These are phyloP conservation scores for Lepidurus arcticus DNA, from an alignment of 1,140 invertebrate genomes.

Conservation along the genomic window DNA sequence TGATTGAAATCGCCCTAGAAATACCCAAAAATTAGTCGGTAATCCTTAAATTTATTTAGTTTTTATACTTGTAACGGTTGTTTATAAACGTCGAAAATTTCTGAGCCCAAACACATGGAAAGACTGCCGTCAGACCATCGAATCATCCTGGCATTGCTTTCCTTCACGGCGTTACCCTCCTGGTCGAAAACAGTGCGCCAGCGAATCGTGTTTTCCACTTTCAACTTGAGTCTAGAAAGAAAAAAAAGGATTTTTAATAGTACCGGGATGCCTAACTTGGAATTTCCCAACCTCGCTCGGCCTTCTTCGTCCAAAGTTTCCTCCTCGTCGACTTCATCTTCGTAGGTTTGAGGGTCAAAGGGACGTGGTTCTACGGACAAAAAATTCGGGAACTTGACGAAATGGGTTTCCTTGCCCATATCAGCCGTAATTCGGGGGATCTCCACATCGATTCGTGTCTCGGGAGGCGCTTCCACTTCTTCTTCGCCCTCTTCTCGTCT, in stretches of 20 bases:
- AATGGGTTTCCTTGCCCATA: slow-evolving; percentile 84
- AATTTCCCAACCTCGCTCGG: slow-evolving; percentile 58
- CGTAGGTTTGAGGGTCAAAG: slow-evolving; percentile 90
- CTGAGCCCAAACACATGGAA: slow-evolving; percentile 92
- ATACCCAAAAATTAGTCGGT: background rate
- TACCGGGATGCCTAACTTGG: background rate
- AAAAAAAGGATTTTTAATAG: background rate
- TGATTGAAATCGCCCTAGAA: slow-evolving; percentile 86
- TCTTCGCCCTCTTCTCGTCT: slow-evolving; percentile 55
- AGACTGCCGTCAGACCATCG: slow-evolving; percentile 97
- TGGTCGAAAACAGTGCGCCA: slow-evolving; percentile 86
- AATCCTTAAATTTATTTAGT: background rate
- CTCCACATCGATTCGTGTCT: slow-evolving; percentile 92
- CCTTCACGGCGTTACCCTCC: slow-evolving; percentile 72
- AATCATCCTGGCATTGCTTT: slow-evolving; percentile 93
- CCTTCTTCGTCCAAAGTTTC: slow-evolving; percentile 97
- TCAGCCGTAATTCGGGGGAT: slow-evolving; percentile 91
- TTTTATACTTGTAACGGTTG: slow-evolving; percentile 70
- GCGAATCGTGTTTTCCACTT: slow-evolving; percentile 95
- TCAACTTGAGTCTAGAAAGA: slow-evolving; percentile 64
- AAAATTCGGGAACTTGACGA: slow-evolving; percentile 91
- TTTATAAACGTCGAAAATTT: slow-evolving; percentile 96
- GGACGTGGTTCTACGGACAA: slow-evolving; percentile 86
- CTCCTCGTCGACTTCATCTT: slow-evolving; percentile 98
- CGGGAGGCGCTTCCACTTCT: slow-evolving; percentile 69